Base-by-base conservation (phyloP, 2,797 vertebrate genomes). In the Enteromius afrohamiltoni region DNA sequence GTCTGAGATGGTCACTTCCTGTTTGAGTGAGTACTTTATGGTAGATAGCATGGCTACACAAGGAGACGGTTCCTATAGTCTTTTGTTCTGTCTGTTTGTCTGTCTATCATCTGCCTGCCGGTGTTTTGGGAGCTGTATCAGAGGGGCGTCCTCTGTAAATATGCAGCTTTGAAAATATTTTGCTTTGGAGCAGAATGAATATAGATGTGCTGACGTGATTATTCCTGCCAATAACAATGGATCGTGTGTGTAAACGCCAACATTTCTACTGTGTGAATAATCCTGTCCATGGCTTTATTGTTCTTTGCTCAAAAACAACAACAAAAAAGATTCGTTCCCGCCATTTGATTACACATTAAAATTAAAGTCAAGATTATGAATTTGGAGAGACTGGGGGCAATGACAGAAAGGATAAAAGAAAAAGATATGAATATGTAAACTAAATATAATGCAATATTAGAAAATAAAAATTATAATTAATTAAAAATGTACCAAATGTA, bases 121-220 rank as follows among this genome's bases (percentile, higher is more conserved):
- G 74, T 60, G 67, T 69, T 68, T 76, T 11, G n/a, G 9, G 29
- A 58, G 23, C 17, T 34, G 21, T 26, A 29, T 62, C 23, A 26
- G 13, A 62, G 51, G 65, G 16, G 37, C 47, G 26, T 78, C 45
- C 26, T 40, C 16, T 10, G 42, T 40, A 64, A 84, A 71, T 70
- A 64, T 29, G 34, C 67, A 21, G 45, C 82, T 58, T 67, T 84
- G 53, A 58, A 83, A 83, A 83, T 71, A 71, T 64, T 71, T 60
- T n/a, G 4, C 5, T 79, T 73, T 73, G 76, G 53, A 62, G 16
- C 26, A 73, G 55, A 67, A 74, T 79, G 49, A 37, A 65, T 60
- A n/a, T 37, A 53, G 69, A 55, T 67, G 45, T 17, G n/a, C 47
- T 74, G 11, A 58, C 16, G 37, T 79, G 55, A 79, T 40, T 71